Evolutionary conservation across 2,113 vertebrate species (phyloP).

Genomic region (Stomatorhinus ivindoensis): DNA sequence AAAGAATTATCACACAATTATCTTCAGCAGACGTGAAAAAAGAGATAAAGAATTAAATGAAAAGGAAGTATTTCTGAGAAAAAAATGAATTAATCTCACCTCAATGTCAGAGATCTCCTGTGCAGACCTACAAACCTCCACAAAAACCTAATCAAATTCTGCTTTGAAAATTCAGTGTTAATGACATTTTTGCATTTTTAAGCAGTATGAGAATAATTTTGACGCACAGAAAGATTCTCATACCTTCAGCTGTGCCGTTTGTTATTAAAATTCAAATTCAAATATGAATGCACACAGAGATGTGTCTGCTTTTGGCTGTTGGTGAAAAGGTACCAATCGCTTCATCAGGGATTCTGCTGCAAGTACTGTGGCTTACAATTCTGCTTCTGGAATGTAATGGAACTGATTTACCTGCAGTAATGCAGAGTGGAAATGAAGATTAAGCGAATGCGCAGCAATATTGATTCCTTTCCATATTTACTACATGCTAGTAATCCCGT

Average conservation of each 20-base stretch:
- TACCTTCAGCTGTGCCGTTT: not conserved
- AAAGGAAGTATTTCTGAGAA: not conserved
- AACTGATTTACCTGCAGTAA: not conserved
- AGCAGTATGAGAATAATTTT: not conserved
- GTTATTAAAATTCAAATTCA: slow-evolving; percentile 1
- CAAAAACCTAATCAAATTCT: not conserved
- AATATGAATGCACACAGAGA: not conserved
- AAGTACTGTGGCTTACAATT: not conserved
- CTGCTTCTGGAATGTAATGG: not conserved
- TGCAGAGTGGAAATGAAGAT: not conserved
- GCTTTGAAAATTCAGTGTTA: not conserved
- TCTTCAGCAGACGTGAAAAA: not conserved
- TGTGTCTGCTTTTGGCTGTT: not conserved
- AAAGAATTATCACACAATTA: slow-evolving; percentile 3
- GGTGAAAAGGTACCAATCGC: not conserved
- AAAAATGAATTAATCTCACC: not conserved
- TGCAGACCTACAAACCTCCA: not conserved
- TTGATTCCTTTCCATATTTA: not conserved
- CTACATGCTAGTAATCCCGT: not conserved
- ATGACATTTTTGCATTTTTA: slow-evolving; percentile 7
- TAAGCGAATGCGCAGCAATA: not conserved
- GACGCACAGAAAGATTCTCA: not conserved
- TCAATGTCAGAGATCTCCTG: not conserved
- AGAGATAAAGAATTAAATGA: not conserved
- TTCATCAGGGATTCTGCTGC: not conserved